Percentiles rank a stretch among this genome's conserved stretches.
Evolutionary conservation across 2,888 invertebrate genomes (phyloP).

Genomic region (Melolontha melolontha): DNA sequence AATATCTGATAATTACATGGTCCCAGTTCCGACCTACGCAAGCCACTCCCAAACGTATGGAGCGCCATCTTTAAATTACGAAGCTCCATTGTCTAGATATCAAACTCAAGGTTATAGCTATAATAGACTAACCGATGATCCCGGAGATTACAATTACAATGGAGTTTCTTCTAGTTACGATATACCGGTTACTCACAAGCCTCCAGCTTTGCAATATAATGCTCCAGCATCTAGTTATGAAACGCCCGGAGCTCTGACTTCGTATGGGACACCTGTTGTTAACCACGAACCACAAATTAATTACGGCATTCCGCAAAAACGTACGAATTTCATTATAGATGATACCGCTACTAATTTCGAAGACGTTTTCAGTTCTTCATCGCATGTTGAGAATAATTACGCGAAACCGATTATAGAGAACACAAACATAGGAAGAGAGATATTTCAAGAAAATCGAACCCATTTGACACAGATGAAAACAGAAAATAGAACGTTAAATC

Average conservation of each 20-base stretch:
- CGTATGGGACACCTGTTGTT: conserved; percentile 56
- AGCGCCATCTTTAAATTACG: conserved; percentile 36
- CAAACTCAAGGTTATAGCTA: conserved; percentile 31
- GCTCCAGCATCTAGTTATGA: conserved; percentile 55
- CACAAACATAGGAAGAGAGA: too few species aligned
- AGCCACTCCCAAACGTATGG: conserved; percentile 44
- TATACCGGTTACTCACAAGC: conserved; percentile 49
- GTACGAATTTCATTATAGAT: conserved; percentile 15
- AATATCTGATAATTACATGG: conserved; percentile 7
- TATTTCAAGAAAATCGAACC: not conserved
- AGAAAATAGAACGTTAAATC: conserved; percentile 46
- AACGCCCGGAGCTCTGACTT: conserved; percentile 58
- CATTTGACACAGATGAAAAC: not conserved
- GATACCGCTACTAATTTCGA: conserved; percentile 13
- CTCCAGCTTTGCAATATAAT: conserved; percentile 53
- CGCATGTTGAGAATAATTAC: conserved; percentile 4
- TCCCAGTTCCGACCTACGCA: conserved; percentile 31
- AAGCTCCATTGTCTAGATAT: conserved; percentile 5
- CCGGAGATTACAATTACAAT: not conserved
- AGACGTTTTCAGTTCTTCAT: conserved; percentile 30
- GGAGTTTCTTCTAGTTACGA: conserved; percentile 47
- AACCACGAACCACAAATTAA: conserved; percentile 37
- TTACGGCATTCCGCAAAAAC: conserved; percentile 25
- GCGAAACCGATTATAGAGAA: too few species aligned
- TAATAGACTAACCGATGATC: conserved; percentile 31